Evolutionary conservation across 1,140 invertebrate species (phyloP), one percentile per base, ranked within the genome.

Genomic region (Holotrichia oblita): DNA sequence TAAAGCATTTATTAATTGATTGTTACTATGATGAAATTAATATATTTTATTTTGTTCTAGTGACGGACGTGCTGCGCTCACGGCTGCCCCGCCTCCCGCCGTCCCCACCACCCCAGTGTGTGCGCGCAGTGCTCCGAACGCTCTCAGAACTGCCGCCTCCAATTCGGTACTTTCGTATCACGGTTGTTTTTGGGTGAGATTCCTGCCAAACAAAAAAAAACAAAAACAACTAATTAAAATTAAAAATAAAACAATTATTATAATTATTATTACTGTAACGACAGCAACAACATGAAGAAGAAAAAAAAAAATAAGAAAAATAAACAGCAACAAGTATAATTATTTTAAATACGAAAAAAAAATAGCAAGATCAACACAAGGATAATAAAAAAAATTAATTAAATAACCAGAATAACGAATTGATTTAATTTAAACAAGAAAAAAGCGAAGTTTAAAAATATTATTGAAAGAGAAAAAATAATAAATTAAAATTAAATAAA

Each of bases 51-150:
- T 83, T 72, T 83, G 55, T 78, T 85, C 77, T 80, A 86, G 85
- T 86, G 84, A 86, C 84, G 85, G 85, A 86, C 84, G 85, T 83
- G 84, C 84, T 86, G 85, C 85, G 84, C 85, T 83, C 82, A 82
- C 81, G 81, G 82, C 83, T 80, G 78, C 77, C 78, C 80, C 80
- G 83, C 83, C 80, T 77, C 77, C 79, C 78, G 79, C 80, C 81
- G 79, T 80, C 81, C 81, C 78, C 40, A 72, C 40, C 79, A 72
- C 41, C 79, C 69, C 78, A 82, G 83, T 84, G 83, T 83, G 79
- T 83, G 81, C 80, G 84, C 81, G 85, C 84, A 86, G 84, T 85
- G 85, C 84, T 85, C 85, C 85, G 85, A 81, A 86, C 84, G 81
- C 83, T 85, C 77, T 78, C 81, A 76, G 84, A 85, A 86, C 84